Conservation (phyloP, 2,888 invertebrate genomes). For the Tetheella fluctuosa region DNA sequence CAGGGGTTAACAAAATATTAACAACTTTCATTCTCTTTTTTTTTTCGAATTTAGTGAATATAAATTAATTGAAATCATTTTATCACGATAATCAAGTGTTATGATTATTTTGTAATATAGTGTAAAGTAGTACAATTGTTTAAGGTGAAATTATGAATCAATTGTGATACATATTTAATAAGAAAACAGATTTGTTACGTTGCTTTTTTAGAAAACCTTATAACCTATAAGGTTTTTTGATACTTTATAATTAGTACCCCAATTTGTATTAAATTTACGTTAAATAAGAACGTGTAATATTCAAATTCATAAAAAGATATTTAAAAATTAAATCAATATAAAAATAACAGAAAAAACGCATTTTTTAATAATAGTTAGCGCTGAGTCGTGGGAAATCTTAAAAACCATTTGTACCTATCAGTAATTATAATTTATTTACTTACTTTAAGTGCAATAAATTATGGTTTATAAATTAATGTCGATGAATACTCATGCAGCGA, state of each 20-base stretch:
- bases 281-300: too few species aligned
- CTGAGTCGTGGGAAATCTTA: too few species aligned
- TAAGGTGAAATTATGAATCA: conserved; percentile 64
- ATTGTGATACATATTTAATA: conserved; percentile 75
- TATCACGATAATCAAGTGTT: conserved; percentile 10
- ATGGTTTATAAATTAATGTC: background rate
- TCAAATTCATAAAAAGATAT: too few species aligned
- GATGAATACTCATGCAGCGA: background rate
- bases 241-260: too few species aligned
- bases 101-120: conserved; percentile 14
- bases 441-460: conserved; percentile 7
- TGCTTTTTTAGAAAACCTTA: background rate
- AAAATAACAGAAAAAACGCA: too few species aligned
- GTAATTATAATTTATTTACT: too few species aligned
- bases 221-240: too few species aligned
- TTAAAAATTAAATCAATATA: too few species aligned
- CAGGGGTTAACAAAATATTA: too few species aligned
- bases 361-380: too few species aligned
- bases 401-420: background rate
- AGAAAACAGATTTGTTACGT: conserved; percentile 26
- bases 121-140: conserved; percentile 52
- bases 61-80: background rate
- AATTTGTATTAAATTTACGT: too few species aligned
- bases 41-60: background rate
- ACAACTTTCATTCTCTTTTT: too few species aligned